Base-by-base conservation (phyloP, 2,113 vertebrate species). In the Haliaeetus leucogaster region DNA sequence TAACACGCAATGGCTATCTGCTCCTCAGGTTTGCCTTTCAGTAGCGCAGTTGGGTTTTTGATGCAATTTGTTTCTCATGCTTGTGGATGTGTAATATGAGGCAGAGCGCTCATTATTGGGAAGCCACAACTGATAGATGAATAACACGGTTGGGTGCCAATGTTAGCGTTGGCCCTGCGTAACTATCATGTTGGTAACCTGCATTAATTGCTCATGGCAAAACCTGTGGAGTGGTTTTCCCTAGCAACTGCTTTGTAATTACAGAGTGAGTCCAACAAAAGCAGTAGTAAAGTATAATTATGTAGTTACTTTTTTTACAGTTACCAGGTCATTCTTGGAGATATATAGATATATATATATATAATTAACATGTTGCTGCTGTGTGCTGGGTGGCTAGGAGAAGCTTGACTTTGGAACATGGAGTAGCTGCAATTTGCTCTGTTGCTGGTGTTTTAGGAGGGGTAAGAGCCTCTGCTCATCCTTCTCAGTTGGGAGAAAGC, bases 241-340 rank as follows among this genome's bases (percentile, higher is more conserved):
- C 79, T 95, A 94, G 93, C 86, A 98, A 94, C 96, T 94, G 43
- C 93, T 95, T 94, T 93, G 93, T 97, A 97, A 98, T 97, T 97
- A 96, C 93, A 96, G 83, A 95, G 65, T 0, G 15, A 95, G 71
- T 97, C 95, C 87, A 97, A 94, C 92, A 92, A 90, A 98, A 97
- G 94, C 95, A 95, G 61, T 73, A 66, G 58, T 93, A 89, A 95
- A 90, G 95, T 85, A 87, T 97, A 97, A 98, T 97, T 98, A 93
- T 65, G 89, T 76, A 86, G 90, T 95, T 97, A 91, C 74, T 93
- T 62, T 78, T 96, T 94, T 98, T 93, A 91, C 65, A 53, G 85
- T 92, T 97, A 97, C 91, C 92, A 97, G 96, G 87, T 97, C 96
- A 96, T 97, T 97, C 95, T 89, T 89, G 95, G 91, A 92, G 10